These are phyloP conservation scores for Zaprionus gabonicus DNA, from an alignment of 1,140 invertebrate genomes.

Conservation along the genomic window DNA sequence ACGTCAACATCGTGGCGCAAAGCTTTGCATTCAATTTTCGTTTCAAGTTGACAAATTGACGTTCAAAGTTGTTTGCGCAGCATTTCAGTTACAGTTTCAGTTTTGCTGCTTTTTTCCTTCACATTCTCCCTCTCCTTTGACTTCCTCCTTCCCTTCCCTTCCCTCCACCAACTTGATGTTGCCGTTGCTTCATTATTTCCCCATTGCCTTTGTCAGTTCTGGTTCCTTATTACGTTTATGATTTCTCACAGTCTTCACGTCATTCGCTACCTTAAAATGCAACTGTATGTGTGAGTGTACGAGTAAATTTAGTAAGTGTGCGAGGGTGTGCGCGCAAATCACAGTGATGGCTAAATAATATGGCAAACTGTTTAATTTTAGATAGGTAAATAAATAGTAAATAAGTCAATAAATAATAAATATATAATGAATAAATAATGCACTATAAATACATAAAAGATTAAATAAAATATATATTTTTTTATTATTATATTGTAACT, in stretches of 20 bases:
- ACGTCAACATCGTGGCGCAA: constrained; percentile 59
- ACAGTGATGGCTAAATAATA: constrained; percentile 21
- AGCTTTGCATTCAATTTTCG: constrained; percentile 82
- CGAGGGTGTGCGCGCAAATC: constrained; percentile 10
- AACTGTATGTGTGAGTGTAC: constrained; percentile 36
- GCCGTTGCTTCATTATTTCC: constrained; percentile 17
- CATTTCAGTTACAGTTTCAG: constrained; percentile 79
- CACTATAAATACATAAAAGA: too few relatives aligned
- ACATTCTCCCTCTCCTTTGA: neutral
- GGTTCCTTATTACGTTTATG: constrained; percentile 77
- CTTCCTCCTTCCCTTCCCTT: neutral
- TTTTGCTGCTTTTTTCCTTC: constrained; percentile 33
- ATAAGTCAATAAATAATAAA: neutral
- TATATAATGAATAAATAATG: too few relatives aligned
- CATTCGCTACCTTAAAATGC: constrained; percentile 56
- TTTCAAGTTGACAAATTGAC: constrained; percentile 81
- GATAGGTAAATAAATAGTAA: neutral
- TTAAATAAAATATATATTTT: too few relatives aligned
- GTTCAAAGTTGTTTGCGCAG: constrained; percentile 83
- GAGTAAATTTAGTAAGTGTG: constrained; percentile 17
- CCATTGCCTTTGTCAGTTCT: constrained; percentile 49
- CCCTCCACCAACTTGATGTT: too few relatives aligned
- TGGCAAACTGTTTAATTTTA: neutral
- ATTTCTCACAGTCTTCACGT: constrained; percentile 58
- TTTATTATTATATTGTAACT: too few relatives aligned